Percentiles rank a stretch among this genome's conserved stretches.
Conservation (phyloP, 2,888 invertebrate species). For the Pollenia labialis region DNA sequence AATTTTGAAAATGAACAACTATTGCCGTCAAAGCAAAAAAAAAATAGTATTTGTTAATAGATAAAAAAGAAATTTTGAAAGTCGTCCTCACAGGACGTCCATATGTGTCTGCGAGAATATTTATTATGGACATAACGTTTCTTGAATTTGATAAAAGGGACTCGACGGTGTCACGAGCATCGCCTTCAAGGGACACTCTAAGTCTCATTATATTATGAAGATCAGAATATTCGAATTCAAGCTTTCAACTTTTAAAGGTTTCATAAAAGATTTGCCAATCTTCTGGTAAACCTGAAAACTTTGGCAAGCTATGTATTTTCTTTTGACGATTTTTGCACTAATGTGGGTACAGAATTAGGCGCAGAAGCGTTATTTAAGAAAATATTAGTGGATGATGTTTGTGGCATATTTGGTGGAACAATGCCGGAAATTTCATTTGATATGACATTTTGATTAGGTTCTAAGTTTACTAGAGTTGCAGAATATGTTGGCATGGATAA, state of each 20-base stretch:
- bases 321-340: neutral
- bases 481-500: neutral
- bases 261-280: neutral
- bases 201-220: neutral
- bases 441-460: neutral
- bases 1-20: too few relatives aligned
- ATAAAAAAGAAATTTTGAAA: too few relatives aligned
- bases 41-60: too few relatives aligned
- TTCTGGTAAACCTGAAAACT: neutral
- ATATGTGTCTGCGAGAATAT: neutral
- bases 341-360: neutral
- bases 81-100: too few relatives aligned
- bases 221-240: neutral
- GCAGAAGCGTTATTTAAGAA: neutral
- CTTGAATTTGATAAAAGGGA: neutral
- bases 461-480: neutral
- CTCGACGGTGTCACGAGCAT: neutral
- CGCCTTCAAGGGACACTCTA: neutral
- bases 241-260: neutral
- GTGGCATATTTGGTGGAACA: too few relatives aligned
- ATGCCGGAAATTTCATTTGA: neutral
- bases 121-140: conserved; percentile 2
- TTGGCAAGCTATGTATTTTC: neutral
- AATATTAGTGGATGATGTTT: neutral
- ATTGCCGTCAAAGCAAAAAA: too few relatives aligned